These are phyloP conservation scores for Corydoras sp. DNA, from an alignment of 2,113 vertebrate genomes.

Conservation along the genomic window DNA sequence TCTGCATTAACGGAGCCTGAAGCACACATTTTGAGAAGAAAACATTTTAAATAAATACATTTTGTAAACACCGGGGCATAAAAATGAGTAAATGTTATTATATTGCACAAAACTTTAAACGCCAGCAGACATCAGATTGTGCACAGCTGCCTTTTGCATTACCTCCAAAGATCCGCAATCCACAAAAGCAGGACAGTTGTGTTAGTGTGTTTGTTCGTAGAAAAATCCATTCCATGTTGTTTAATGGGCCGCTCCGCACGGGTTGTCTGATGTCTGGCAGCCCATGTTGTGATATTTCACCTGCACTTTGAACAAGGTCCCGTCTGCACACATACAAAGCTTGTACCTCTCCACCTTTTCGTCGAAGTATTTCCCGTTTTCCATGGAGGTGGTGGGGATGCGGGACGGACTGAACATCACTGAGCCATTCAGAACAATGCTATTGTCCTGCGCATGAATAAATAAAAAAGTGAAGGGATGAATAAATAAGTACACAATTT, in stretches of 20 bases:
- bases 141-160: neutral
- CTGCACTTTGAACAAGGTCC: constrained; percentile 87
- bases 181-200: neutral
- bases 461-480: neutral
- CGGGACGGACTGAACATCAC: constrained; percentile 83
- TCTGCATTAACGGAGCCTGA: no score
- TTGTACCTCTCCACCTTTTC: constrained; percentile 86
- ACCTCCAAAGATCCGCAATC: neutral
- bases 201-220: constrained; percentile 4
- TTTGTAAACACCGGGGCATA: no score
- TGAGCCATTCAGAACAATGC: constrained; percentile 88
- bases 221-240: neutral
- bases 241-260: constrained; percentile 73
- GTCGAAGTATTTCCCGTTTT: constrained; percentile 65
- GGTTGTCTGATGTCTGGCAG: constrained; percentile 85
- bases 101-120: no score
- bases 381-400: constrained; percentile 76
- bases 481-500: neutral
- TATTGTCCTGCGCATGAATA: constrained; percentile 75
- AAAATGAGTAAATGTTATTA: no score
- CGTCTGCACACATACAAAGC: constrained; percentile 92
- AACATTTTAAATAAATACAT: no score
- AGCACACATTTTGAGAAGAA: no score
- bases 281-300: constrained; percentile 89
- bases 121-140: no score